Evolutionary conservation across 1,140 invertebrate genomes (phyloP).

Genomic region (Dryas iulia): DNA sequence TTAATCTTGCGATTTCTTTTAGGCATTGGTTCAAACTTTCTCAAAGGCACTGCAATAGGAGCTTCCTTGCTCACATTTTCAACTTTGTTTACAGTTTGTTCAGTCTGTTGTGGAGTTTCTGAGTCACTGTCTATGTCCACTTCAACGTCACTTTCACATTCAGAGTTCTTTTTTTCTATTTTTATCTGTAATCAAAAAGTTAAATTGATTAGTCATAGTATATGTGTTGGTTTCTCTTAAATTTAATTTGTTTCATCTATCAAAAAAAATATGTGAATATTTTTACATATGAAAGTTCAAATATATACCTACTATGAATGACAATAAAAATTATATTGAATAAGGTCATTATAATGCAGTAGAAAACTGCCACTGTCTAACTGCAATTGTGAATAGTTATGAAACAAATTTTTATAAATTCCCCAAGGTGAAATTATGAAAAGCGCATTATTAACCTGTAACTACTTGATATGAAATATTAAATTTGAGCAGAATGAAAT

Average conservation of each 20-base stretch:
- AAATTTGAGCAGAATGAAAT: no score
- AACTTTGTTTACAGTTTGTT: slow-evolving; percentile 9
- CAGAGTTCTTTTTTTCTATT: slow-evolving; percentile 77
- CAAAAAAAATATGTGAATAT: slow-evolving; percentile 37
- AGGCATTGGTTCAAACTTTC: slow-evolving; percentile 65
- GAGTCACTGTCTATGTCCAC: slow-evolving; percentile 81
- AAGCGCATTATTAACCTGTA: no score
- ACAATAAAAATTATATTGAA: no score
- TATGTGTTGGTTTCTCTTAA: no score
- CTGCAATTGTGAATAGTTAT: no score
- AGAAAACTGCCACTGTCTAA: no score
- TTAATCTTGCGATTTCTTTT: slow-evolving; percentile 63
- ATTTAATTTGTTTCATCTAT: no score
- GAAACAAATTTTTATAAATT: no score
- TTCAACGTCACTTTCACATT: slow-evolving; percentile 81
- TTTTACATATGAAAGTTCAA: slow-evolving; percentile 62
- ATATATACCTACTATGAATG: no score
- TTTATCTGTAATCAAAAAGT: slow-evolving; percentile 56
- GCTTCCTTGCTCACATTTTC: slow-evolving; percentile 31
- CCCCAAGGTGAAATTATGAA: no score
- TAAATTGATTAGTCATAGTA: slow-evolving; percentile 12
- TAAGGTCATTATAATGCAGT: no score
- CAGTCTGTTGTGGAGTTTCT: slow-evolving; percentile 28
- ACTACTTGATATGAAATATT: no score
- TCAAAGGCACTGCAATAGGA: slow-evolving; percentile 49